Percentiles rank a stretch among this genome's conserved stretches.
Evolutionary conservation across 2,888 invertebrate genomes (phyloP).

Genomic region (Gortyna flavago): DNA sequence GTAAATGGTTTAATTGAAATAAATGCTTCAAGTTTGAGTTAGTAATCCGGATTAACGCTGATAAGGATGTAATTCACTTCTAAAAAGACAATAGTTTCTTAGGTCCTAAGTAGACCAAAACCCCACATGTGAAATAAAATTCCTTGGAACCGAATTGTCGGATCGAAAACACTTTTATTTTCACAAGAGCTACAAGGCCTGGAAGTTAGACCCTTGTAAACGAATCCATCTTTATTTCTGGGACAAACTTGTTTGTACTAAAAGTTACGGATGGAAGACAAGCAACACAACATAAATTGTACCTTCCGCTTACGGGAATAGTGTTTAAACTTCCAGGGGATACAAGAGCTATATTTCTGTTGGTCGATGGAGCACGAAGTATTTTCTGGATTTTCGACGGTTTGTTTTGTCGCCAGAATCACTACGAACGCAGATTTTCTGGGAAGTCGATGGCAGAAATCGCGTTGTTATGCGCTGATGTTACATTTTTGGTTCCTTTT

Average conservation of each 20-base stretch:
- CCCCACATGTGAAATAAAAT: background rate
- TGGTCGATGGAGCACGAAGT: constrained; percentile 9
- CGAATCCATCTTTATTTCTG: constrained; percentile 30
- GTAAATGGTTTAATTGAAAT: no score
- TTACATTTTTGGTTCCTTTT: background rate
- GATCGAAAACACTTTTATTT: background rate
- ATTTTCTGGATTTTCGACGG: background rate
- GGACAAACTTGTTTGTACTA: constrained; percentile 38
- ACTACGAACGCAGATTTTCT: background rate
- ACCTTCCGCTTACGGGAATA: constrained; percentile 5
- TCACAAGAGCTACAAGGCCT: background rate
- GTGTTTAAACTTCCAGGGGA: constrained; percentile 16
- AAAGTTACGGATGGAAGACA: constrained; percentile 40
- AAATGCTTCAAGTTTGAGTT: background rate
- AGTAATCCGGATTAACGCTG: background rate
- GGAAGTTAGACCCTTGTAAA: constrained; percentile 40
- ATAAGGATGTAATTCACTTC: background rate
- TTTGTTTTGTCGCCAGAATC: background rate
- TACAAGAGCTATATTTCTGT: constrained; percentile 8
- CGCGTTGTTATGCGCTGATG: background rate
- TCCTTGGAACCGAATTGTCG: background rate
- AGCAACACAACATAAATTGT: constrained; percentile 38
- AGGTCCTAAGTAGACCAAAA: background rate
- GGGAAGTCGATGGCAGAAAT: background rate
- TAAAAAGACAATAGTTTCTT: background rate